A percentile compares a stretch with the other conserved stretches of the same genome.
Evolutionary conservation across 92 coral and sea anemone genomes (phyloP).

Genomic region (Siderastrea radians): DNA sequence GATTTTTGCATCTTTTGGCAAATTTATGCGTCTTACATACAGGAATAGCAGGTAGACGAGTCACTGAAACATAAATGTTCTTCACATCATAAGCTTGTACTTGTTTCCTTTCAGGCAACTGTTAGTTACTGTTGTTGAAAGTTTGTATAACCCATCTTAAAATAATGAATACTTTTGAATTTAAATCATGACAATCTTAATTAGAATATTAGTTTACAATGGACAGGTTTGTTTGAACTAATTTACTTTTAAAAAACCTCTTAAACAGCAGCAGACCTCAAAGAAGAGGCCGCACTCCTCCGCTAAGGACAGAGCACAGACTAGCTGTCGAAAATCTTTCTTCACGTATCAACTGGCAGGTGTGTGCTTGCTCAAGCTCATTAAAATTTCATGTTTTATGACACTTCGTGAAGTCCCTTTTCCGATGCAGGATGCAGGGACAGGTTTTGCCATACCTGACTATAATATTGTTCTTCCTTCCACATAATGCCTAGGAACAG

Average conservation of each 20-base stretch:
- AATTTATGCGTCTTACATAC: too few relatives aligned
- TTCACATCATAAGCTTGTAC: too few relatives aligned
- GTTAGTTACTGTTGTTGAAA: too few relatives aligned
- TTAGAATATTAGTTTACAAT: too few relatives aligned
- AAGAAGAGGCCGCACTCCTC: constrained; percentile 89
- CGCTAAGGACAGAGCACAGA: constrained; percentile 96
- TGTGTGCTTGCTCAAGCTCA: constrained; percentile 17
- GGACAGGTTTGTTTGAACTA: too few relatives aligned
- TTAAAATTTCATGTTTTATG: not conserved
- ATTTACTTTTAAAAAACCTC: not conserved
- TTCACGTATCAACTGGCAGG: constrained; percentile 99
- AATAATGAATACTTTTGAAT: too few relatives aligned
- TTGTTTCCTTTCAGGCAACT: too few relatives aligned
- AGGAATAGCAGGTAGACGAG: too few relatives aligned
- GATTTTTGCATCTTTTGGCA: too few relatives aligned
- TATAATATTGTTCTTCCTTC: not conserved
- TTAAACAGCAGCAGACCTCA: constrained; percentile 18
- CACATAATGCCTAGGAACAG: not conserved
- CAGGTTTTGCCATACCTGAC: not conserved
- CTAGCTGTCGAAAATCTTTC: constrained; percentile 96
- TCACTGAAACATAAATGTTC: too few relatives aligned
- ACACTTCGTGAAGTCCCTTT: not conserved
- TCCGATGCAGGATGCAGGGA: not conserved
- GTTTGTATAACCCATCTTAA: too few relatives aligned
- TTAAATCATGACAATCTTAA: too few relatives aligned